Percentiles rank a stretch among this genome's conserved stretches.
phyloP scores from a whole-genome alignment of 1,140 invertebrate genomes.

The Rhizoglyphus robini region DNA sequence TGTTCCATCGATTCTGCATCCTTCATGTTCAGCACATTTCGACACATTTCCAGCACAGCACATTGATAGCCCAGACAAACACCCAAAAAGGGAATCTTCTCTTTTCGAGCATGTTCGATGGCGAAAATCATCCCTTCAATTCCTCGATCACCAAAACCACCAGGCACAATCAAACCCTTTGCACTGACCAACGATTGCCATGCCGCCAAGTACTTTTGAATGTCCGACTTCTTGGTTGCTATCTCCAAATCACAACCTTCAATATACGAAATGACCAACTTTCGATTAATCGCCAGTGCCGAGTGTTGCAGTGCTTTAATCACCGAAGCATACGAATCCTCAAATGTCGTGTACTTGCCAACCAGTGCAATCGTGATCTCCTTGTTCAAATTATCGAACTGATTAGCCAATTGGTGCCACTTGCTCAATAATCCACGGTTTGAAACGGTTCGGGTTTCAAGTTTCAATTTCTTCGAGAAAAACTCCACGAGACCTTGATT shows the following conservation, averaged over 20 bases:
- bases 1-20: no score
- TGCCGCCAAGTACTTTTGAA: conserved; percentile 76
- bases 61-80: conserved; percentile 95
- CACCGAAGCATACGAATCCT: conserved; percentile 92
- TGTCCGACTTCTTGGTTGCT: conserved; percentile 51
- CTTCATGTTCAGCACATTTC: conserved; percentile 61
- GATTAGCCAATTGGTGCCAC: conserved; percentile 76
- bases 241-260: conserved; percentile 78
- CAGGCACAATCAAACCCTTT: conserved; percentile 88
- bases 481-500: conserved; percentile 72
- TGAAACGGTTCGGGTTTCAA: conserved; percentile 48
- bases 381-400: conserved; percentile 59
- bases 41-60: conserved; percentile 89
- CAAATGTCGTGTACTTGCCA: conserved; percentile 94
- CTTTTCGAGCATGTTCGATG: conserved; percentile 78
- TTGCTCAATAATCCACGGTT: conserved; percentile 64
- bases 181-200: conserved; percentile 80
- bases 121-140: conserved; percentile 92
- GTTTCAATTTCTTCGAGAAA: conserved; percentile 62
- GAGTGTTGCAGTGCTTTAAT: conserved; percentile 89
- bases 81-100: no score
- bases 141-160: conserved; percentile 89
- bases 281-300: conserved; percentile 62
- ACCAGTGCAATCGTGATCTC: conserved; percentile 84
- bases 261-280: conserved; percentile 68